Evolutionary conservation across 2,888 invertebrate genomes (phyloP).

Genomic region (Nycteola revayana): DNA sequence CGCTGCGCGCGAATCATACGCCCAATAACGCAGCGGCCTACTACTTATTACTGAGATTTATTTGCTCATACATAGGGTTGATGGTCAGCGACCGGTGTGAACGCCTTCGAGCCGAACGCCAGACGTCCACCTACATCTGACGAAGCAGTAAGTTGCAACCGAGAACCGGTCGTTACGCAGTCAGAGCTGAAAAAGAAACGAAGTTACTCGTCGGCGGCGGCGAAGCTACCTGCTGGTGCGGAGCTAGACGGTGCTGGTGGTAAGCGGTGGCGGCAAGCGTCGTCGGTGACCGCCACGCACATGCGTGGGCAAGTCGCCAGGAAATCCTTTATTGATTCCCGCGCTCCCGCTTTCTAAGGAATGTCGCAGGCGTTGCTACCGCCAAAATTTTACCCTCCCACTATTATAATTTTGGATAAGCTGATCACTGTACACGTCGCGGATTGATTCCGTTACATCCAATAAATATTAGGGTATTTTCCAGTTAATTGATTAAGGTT

Average conservation of each 20-base stretch:
- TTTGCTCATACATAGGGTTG: constrained; percentile 67
- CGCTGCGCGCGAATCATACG: constrained; percentile 80
- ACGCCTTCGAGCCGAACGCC: constrained; percentile 25
- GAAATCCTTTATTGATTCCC: constrained; percentile 82
- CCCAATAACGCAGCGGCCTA: constrained; percentile 75
- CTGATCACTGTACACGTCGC: constrained; percentile 55
- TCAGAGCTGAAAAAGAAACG: not conserved
- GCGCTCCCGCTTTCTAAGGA: constrained; percentile 77
- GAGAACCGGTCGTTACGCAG: constrained; percentile 3
- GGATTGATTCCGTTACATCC: constrained; percentile 51
- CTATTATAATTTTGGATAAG: constrained; percentile 65
- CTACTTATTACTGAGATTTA: constrained; percentile 76
- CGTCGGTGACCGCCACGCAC: constrained; percentile 69
- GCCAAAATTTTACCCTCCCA: constrained; percentile 62
- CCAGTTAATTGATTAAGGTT: constrained; percentile 12
- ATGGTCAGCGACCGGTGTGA: constrained; percentile 53
- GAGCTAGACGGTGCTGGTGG: constrained; percentile 17
- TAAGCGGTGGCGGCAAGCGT: constrained; percentile 31
- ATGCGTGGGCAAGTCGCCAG: constrained; percentile 81
- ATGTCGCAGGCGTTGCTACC: constrained; percentile 75
- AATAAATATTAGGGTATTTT: constrained; percentile 40
- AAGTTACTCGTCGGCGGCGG: constrained; percentile 12
- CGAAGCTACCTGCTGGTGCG: constrained; percentile 4
- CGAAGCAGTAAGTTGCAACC: constrained; percentile 7
- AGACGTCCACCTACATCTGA: constrained; percentile 32